Percentiles rank a stretch among this genome's conserved stretches.
phyloP scores from a whole-genome alignment of 35 echinoderm and acorn worm genomes.

The Acanthaster planci region DNA sequence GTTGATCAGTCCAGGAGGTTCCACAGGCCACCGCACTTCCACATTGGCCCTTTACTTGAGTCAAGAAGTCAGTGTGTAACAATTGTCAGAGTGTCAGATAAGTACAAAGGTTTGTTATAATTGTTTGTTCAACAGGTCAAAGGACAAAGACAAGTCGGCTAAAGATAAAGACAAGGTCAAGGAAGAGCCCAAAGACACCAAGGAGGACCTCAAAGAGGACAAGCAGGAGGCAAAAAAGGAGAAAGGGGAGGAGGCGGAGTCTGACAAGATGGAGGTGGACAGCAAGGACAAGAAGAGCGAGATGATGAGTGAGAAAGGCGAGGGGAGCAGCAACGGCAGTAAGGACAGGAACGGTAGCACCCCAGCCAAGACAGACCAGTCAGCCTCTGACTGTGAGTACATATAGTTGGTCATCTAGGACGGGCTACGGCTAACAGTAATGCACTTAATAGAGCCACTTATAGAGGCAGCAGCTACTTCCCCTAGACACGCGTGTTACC shows the following conservation, averaged over 20 bases:
- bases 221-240: constrained; percentile 38
- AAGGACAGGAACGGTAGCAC: background rate
- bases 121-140: background rate
- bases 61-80: background rate
- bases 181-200: constrained; percentile 15
- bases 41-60: too few species aligned
- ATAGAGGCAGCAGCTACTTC: too few species aligned
- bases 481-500: too few species aligned
- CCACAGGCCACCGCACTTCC: too few species aligned
- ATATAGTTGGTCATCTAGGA: background rate
- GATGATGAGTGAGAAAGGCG: background rate
- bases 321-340: background rate
- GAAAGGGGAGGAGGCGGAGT: constrained; percentile 19
- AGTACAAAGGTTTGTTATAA: background rate
- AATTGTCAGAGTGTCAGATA: background rate
- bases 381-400: background rate
- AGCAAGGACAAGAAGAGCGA: constrained; percentile 9
- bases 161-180: constrained; percentile 45
- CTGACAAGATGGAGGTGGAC: constrained; percentile 9
- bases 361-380: background rate
- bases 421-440: too few species aligned
- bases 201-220: constrained; percentile 18
- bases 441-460: too few species aligned
- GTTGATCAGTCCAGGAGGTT: too few species aligned
- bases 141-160: background rate